Evolutionary conservation across 1,140 invertebrate species (phyloP), one percentile per base, ranked within the genome.

Genomic region (Periplaneta americana): DNA sequence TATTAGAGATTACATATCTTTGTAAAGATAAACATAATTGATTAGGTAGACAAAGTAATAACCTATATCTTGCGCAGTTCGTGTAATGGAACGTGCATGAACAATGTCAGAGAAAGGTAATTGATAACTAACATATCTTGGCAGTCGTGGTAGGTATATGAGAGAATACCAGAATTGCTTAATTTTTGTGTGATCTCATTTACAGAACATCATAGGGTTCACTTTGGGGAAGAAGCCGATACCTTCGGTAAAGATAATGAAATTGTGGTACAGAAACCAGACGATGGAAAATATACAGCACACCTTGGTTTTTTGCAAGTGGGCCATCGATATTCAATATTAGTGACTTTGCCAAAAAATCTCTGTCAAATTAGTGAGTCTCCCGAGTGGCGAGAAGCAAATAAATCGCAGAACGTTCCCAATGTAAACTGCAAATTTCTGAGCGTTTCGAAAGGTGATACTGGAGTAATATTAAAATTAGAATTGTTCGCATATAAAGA

Each of bases 401-500:
- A 33, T 28, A 11, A 28, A 8, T 11, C 31, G 18, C 5, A 81
- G 28, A 84, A 85, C 81, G 85, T 87, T 74, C 87, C 86, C 32
- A 88, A 87, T 84, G 82, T 87, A 78, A 85, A 88, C 81, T 88
- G 87, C 75, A 84, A 85, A 74, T 85, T 88, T 18, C 84, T 80
- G n/a, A 31, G 17, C 8, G 31, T 85, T 0, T 85, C 87, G 78
- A 86, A 86, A 48, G 84, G 84, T 28, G 86, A 87, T 22, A 84
- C 84, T 79, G 85, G 85, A 76, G 84, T 86, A n/a, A 86, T 81
- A 85, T 85, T 80, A 85, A 89, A 88, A 82, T 83, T 91, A 48
- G 89, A 91, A 80, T 85, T 91, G 75, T 85, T 90, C 57, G 90
- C 89, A n/a, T 87, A 90, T 79, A 90, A 89, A 82, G 90, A 91